Conservation (phyloP, 2,113 vertebrate genomes). For the Cranoglanis bouderius region DNA sequence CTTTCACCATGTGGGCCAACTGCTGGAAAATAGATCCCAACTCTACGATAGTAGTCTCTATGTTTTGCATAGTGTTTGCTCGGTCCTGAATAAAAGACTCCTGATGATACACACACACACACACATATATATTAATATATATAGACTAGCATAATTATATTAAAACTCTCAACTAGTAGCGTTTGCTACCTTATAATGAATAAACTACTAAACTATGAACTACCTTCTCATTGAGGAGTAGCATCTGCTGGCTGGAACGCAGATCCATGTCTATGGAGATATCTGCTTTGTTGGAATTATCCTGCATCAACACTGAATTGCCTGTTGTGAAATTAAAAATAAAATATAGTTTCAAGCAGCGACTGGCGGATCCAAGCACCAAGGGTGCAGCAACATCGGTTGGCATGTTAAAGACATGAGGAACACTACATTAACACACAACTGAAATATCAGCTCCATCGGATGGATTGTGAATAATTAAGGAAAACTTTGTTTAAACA, state of each 20-base stretch:
- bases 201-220: not conserved
- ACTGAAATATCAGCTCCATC: not conserved
- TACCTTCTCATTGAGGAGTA: constrained; percentile 78
- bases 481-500: not conserved
- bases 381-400: not conserved
- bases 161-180: not conserved
- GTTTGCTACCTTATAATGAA: not conserved
- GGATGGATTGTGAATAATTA: not conserved
- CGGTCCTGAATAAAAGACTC: constrained; percentile 81
- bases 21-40: constrained; percentile 83
- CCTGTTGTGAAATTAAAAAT: constrained; percentile 49
- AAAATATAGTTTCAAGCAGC: not conserved
- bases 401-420: not conserved
- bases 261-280: constrained; percentile 79
- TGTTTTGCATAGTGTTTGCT: constrained; percentile 83
- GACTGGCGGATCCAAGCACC: not conserved
- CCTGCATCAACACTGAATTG: constrained; percentile 73
- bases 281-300: constrained; percentile 68
- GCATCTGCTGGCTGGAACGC: constrained; percentile 76
- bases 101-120: constrained; percentile 51
- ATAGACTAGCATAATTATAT: not conserved
- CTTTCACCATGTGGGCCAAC: constrained; percentile 83
- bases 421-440: not conserved
- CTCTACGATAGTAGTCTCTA: constrained; percentile 83
- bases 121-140: not conserved